phyloP scores from a whole-genome alignment of 2,888 invertebrate species.

The Cantharis rufa region DNA sequence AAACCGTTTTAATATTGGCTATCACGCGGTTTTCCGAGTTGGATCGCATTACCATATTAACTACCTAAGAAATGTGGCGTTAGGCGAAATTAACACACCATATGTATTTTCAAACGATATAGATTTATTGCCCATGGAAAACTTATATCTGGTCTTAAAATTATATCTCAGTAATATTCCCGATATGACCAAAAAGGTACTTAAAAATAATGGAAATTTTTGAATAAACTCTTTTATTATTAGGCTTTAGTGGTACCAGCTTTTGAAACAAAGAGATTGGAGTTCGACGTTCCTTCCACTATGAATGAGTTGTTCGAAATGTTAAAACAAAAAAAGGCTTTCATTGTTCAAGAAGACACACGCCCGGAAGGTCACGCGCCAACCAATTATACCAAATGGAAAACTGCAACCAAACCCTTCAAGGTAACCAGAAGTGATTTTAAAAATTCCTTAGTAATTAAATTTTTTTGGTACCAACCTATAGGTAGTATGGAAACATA shows the following conservation, averaged over 20 bases:
- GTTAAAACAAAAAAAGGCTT: slow-evolving; percentile 72
- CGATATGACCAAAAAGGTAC: slow-evolving; percentile 57
- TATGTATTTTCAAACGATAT: slow-evolving; percentile 87
- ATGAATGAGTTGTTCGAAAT: slow-evolving; percentile 77
- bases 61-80: slow-evolving; percentile 83
- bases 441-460: not conserved
- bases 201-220: not conserved
- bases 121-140: slow-evolving; percentile 86
- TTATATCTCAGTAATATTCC: slow-evolving; percentile 56
- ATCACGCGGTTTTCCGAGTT: slow-evolving; percentile 88
- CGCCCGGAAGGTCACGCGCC: slow-evolving; percentile 88
- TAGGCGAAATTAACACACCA: slow-evolving; percentile 77
- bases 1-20: slow-evolving; percentile 79
- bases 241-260: slow-evolving; percentile 84
- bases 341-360: slow-evolving; percentile 83
- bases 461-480: not conserved
- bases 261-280: slow-evolving; percentile 86
- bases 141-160: slow-evolving; percentile 74
- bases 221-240: slow-evolving; percentile 14
- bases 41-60: slow-evolving; percentile 91
- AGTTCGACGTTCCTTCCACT: slow-evolving; percentile 74
- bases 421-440: slow-evolving; percentile 52
- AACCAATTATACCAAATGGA: slow-evolving; percentile 84
- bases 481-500: slow-evolving; percentile 84
- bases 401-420: slow-evolving; percentile 75